phyloP scores from a whole-genome alignment of 2,888 invertebrate genomes.

The Formica aserva region DNA sequence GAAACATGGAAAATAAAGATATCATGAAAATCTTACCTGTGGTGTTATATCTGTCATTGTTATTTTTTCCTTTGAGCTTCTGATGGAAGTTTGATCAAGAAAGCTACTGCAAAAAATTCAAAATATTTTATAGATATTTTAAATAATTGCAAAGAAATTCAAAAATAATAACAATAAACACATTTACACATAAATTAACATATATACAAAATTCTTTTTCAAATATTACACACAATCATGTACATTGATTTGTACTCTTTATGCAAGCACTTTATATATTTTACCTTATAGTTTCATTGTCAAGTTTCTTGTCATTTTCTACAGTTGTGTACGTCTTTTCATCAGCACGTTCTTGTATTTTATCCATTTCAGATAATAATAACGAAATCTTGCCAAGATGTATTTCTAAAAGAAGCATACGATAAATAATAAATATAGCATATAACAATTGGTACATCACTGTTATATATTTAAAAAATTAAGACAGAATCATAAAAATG shows the following conservation, averaged over 20 bases:
- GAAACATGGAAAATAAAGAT: background rate
- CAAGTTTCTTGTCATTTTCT: background rate
- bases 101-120: slow-evolving; percentile 26
- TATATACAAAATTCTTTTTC: background rate
- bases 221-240: background rate
- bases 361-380: slow-evolving; percentile 23
- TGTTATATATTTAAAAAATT: background rate
- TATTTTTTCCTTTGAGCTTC: slow-evolving; percentile 1
- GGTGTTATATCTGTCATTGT: slow-evolving; percentile 17
- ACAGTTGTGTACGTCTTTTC: background rate
- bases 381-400: background rate
- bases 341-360: slow-evolving; percentile 2
- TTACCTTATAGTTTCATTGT: slow-evolving; percentile 33
- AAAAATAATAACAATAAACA: background rate
- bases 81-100: background rate
- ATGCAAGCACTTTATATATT: background rate
- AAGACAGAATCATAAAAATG: background rate
- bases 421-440: background rate
- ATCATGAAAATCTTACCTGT: slow-evolving; percentile 5
- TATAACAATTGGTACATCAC: background rate
- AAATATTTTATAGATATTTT: background rate
- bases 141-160: background rate
- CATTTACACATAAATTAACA: background rate
- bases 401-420: slow-evolving; percentile 9
- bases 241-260: background rate